Evolutionary conservation across 64 coral and sea anemone species (phyloP).

Genomic region (Porites australiensis): DNA sequence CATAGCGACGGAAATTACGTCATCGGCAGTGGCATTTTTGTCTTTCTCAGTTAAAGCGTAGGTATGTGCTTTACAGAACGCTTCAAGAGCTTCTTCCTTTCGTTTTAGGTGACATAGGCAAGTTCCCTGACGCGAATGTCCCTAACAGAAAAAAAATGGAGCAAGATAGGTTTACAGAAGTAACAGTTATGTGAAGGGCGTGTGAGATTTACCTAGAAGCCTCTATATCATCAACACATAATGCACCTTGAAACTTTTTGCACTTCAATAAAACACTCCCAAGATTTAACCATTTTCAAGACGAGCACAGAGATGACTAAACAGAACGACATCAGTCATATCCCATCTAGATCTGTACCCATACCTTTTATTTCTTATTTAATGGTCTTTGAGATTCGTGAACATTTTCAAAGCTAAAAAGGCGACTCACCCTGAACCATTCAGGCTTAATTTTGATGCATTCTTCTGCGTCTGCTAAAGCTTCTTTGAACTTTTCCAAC

Average conservation of each 20-base stretch:
- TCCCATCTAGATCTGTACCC: too few species aligned
- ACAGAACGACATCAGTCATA: too few species aligned
- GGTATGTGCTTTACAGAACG: constrained; percentile 39
- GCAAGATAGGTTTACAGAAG: neutral
- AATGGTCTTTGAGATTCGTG: too few species aligned
- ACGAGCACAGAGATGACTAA: too few species aligned
- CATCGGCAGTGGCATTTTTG: constrained; percentile 1
- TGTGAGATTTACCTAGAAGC: too few species aligned
- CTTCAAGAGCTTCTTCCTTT: constrained; percentile 15
- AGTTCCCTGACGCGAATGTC: constrained; percentile 19
- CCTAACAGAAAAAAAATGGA: constrained; percentile 23
- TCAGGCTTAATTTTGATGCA: constrained; percentile 45
- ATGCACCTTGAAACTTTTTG: too few species aligned
- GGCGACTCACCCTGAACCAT: constrained; percentile 46
- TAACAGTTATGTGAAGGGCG: too few species aligned
- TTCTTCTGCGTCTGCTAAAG: constrained; percentile 50
- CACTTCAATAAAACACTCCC: too few species aligned
- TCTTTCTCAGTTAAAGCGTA: neutral
- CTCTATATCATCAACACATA: too few species aligned
- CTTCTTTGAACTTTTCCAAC: constrained; percentile 8
- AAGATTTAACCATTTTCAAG: too few species aligned
- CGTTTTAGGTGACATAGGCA: constrained; percentile 23
- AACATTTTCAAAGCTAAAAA: too few species aligned
- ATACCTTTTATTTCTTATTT: too few species aligned
- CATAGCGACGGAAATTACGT: constrained; percentile 36